These are phyloP conservation scores for Thereva unica DNA, from an alignment of 2,888 invertebrate genomes.

Conservation along the genomic window DNA sequence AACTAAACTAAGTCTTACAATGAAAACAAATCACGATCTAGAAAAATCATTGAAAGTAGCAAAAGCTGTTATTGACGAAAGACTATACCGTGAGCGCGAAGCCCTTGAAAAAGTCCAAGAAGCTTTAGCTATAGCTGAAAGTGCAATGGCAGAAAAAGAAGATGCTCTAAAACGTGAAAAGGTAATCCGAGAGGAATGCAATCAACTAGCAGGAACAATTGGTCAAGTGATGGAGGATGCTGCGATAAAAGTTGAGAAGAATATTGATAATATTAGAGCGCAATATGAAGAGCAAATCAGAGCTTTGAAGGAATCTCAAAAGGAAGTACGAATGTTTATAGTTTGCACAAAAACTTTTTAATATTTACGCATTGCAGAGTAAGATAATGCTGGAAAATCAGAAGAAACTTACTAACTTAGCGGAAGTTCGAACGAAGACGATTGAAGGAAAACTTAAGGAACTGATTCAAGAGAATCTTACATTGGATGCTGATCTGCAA, in stretches of 20 bases:
- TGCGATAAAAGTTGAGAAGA: slow-evolving; percentile 62
- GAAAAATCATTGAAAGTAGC: slow-evolving; percentile 58
- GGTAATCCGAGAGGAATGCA: slow-evolving; percentile 61
- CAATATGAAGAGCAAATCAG: slow-evolving; percentile 65
- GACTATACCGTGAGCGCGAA: slow-evolving; percentile 59
- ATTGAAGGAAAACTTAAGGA: slow-evolving; percentile 50
- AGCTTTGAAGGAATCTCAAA: slow-evolving; percentile 58
- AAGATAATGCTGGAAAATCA: slow-evolving; percentile 44
- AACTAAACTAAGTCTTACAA: slow-evolving; percentile 47
- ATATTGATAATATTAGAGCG: slow-evolving; percentile 63
- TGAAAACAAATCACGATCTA: slow-evolving; percentile 50
- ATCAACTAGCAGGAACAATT: slow-evolving; percentile 61
- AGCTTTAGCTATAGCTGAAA: slow-evolving; percentile 62
- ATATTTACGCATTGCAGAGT: slow-evolving; percentile 41
- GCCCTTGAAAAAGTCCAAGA: slow-evolving; percentile 63
- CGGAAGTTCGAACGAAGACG: slow-evolving; percentile 53
- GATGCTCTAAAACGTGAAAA: slow-evolving; percentile 61
- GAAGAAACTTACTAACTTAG: slow-evolving; percentile 46
- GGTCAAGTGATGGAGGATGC: slow-evolving; percentile 63
- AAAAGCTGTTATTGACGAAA: slow-evolving; percentile 54
- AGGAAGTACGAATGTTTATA: slow-evolving; percentile 51
- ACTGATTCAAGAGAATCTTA: slow-evolving; percentile 46
- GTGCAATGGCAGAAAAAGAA: slow-evolving; percentile 64
- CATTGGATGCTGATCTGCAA: slow-evolving; percentile 55
- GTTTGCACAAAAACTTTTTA: slow-evolving; percentile 1